Evolutionary conservation across 1,140 invertebrate species (phyloP), one percentile per base, ranked within the genome.

Genomic region (Ceratina calcarata): DNA sequence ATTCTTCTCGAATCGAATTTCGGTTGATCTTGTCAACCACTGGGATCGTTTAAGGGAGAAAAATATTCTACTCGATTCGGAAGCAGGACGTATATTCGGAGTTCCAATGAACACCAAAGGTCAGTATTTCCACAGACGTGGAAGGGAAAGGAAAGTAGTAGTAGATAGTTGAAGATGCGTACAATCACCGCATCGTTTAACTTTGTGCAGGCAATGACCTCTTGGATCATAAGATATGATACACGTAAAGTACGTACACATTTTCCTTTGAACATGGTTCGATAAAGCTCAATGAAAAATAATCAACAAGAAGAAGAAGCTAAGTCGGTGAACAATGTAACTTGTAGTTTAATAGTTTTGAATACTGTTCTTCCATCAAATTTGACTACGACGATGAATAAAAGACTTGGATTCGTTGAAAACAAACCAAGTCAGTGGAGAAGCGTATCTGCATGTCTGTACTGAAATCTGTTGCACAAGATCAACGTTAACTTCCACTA

Each of bases 1-100:
- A 86, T 86, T 89, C 86, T 86, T 87, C 84, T 88, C 84, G 84
- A 87, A 88, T 87, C 64, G 81, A 88, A 82, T 69, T 70, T n/a
- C n/a, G 55, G 37, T 4, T 80, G 83, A 80, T 85, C 88, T 85
- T 78, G 82, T 37, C 71, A 87, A 87, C 85, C 88, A 85, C 24
- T 86, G 76, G 79, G 77, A 84, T 64, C 27, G 51, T 76, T 85
- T 78, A 72, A 74, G 84, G 86, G 65, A 84, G 76, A 87, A 82
- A 84, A 87, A 75, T 71, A 67, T 85, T 83, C 76, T 85, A 79
- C 37, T 77, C 78, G 67, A 86, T 86, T 81, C 70, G 76, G 86
- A 87, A 85, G 78, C 75, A 79, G 81, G 82, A 86, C 74, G 66
- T 82, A 75, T 82, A 75, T 61, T 66, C 53, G 32, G 69, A 81